These are phyloP conservation scores for Misgurnus anguillicaudatus DNA, from an alignment of 2,113 vertebrate genomes.

Conservation along the genomic window DNA sequence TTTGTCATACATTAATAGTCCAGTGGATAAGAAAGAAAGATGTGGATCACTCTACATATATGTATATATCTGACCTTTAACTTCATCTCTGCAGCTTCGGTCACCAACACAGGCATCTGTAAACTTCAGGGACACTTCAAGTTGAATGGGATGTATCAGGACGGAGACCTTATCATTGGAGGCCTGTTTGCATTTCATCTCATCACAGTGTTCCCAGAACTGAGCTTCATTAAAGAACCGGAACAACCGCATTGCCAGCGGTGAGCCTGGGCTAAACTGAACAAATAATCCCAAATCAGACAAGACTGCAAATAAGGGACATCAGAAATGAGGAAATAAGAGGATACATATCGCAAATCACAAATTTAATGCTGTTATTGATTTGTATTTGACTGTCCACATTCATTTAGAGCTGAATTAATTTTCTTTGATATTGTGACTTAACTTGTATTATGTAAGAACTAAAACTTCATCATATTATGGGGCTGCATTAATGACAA, in stretches of 20 bases:
- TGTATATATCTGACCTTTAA: neutral
- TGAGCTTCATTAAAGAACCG: slow-evolving; percentile 23
- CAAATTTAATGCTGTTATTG: neutral
- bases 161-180: slow-evolving; percentile 61
- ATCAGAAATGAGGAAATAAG: neutral
- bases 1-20: neutral
- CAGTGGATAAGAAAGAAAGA: neutral
- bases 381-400: neutral
- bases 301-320: neutral
- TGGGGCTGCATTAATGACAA: neutral
- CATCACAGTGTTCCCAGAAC: neutral
- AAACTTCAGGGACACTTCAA: slow-evolving; percentile 53
- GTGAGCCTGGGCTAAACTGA: slow-evolving; percentile 42
- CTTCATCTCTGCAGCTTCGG: slow-evolving; percentile 10
- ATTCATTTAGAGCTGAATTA: neutral
- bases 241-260: slow-evolving; percentile 53
- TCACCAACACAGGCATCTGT: slow-evolving; percentile 45
- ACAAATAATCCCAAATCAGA: neutral
- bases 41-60: slow-evolving; percentile 9
- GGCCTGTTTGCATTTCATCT: slow-evolving; percentile 45
- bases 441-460: neutral
- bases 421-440: neutral
- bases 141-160: slow-evolving; percentile 59
- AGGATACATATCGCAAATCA: neutral
- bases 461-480: neutral